phyloP scores from a whole-genome alignment of 2,797 vertebrate species.

The Anguilla megastoma region DNA sequence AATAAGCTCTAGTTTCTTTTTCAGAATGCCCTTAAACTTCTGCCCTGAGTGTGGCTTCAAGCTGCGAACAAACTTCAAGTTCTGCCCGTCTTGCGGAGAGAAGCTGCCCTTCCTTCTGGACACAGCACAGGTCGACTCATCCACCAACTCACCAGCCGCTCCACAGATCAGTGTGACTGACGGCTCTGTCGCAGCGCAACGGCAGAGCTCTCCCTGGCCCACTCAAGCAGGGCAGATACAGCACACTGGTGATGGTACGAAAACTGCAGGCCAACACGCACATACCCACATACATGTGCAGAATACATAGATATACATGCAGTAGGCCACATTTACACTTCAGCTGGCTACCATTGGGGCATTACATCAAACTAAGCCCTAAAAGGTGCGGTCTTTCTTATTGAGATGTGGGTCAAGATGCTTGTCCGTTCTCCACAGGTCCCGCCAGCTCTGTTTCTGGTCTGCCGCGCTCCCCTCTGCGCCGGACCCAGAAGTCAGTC shows the following conservation, averaged over 20 bases:
- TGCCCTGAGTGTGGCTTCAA: slow-evolving; percentile 84
- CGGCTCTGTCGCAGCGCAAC: not conserved
- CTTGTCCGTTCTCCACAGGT: not conserved
- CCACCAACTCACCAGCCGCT: not conserved
- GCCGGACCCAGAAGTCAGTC: slow-evolving; percentile 52
- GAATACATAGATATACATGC: not conserved
- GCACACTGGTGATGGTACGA: slow-evolving; percentile 10
- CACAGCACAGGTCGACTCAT: slow-evolving; percentile 21
- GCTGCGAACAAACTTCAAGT: slow-evolving; percentile 74
- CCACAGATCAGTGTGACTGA: slow-evolving; percentile 17
- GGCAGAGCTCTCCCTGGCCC: not conserved
- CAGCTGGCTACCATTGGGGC: not conserved
- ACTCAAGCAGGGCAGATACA: not conserved
- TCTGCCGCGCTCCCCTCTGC: slow-evolving; percentile 53
- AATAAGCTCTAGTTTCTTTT: not conserved
- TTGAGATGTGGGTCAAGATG: not conserved
- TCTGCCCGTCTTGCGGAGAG: slow-evolving; percentile 84
- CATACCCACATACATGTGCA: not conserved
- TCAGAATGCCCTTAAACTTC: slow-evolving; percentile 75
- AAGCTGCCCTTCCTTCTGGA: slow-evolving; percentile 61
- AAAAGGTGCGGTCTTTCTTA: not conserved
- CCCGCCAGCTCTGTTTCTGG: not conserved
- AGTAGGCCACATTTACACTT: not conserved
- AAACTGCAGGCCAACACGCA: not conserved
- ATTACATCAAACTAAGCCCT: not conserved